Percentiles rank a stretch among this genome's conserved stretches.
Conservation (phyloP, 2,113 vertebrate species). For the Dunckerocampus dactyliophorus region DNA sequence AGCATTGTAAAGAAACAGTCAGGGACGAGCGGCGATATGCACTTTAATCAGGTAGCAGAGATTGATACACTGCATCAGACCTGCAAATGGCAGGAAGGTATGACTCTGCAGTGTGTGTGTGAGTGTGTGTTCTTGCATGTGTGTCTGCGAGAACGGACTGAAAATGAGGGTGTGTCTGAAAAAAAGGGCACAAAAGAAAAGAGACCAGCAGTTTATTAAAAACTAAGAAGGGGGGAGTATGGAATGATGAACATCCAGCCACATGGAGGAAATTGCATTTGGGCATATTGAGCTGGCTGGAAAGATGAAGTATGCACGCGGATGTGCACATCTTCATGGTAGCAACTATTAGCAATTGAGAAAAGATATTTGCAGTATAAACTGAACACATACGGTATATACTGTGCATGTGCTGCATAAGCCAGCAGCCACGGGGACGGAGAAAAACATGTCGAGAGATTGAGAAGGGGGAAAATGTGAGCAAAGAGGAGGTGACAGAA, state of each 20-base stretch:
- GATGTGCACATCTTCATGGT: slow-evolving; percentile 19
- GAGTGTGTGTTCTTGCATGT: background rate
- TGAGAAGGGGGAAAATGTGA: slow-evolving; percentile 3
- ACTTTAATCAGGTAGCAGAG: slow-evolving; percentile 40
- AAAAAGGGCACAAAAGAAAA: slow-evolving; percentile 14
- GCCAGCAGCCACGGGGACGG: background rate
- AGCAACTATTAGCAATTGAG: slow-evolving; percentile 34
- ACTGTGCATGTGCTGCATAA: slow-evolving; percentile 38
- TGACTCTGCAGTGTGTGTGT: slow-evolving; percentile 10
- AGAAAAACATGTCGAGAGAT: slow-evolving; percentile 47
- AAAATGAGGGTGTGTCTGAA: slow-evolving; percentile 23
- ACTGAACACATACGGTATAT: slow-evolving; percentile 23
- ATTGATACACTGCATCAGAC: slow-evolving; percentile 5
- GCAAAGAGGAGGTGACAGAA: slow-evolving; percentile 19
- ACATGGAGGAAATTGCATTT: slow-evolving; percentile 67
- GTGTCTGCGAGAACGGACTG: slow-evolving; percentile 14
- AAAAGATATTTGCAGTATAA: slow-evolving; percentile 44
- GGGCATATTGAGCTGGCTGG: slow-evolving; percentile 60
- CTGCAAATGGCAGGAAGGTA: slow-evolving; percentile 11
- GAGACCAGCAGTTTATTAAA: slow-evolving; percentile 49
- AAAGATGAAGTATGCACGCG: slow-evolving; percentile 41
- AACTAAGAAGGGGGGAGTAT: slow-evolving; percentile 38
- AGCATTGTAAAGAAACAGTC: slow-evolving; percentile 31
- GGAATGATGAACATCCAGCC: slow-evolving; percentile 61
- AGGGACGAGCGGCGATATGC: slow-evolving; percentile 23